phyloP scores from a whole-genome alignment of 2,888 invertebrate species.

The Chorisops tibialis region DNA sequence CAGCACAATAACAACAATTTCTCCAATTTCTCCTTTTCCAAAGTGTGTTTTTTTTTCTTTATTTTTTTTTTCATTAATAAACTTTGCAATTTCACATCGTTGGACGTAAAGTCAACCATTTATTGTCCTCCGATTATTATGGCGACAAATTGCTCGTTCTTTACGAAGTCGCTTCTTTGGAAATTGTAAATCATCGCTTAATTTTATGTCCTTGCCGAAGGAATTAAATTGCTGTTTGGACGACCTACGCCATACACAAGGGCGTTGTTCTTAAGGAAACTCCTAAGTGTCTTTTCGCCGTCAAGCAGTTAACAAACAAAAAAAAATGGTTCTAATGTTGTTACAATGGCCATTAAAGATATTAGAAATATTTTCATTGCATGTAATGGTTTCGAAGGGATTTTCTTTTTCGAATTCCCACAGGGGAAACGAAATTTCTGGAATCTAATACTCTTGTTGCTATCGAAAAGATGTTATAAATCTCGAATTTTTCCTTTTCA shows the following conservation, averaged over 20 bases:
- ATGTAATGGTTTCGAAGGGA: too few species aligned
- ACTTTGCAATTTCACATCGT: conserved; percentile 9
- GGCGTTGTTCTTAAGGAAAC: too few species aligned
- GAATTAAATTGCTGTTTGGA: too few species aligned
- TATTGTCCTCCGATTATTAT: conserved; percentile 17
- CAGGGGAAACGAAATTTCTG: too few species aligned
- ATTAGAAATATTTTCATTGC: conserved; percentile 26
- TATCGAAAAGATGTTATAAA: too few species aligned
- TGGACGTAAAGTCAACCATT: conserved; percentile 16
- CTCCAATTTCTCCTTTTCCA: too few species aligned
- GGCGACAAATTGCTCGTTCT: background rate
- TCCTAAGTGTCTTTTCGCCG: conserved; percentile 6
- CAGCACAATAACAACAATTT: too few species aligned
- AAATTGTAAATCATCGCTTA: background rate
- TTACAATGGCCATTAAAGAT: conserved; percentile 21
- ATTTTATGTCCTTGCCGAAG: background rate
- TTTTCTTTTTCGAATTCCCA: too few species aligned
- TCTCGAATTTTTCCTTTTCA: too few species aligned
- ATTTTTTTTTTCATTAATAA: conserved; percentile 7
- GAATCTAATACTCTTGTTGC: too few species aligned
- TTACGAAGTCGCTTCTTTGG: background rate
- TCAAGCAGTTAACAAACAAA: conserved; percentile 20
- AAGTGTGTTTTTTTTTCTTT: too few species aligned
- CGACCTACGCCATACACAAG: too few species aligned
- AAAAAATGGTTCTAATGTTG: conserved; percentile 23